These are phyloP conservation scores for Agrotis segetum DNA, from an alignment of 2,888 invertebrate species.

Conservation along the genomic window DNA sequence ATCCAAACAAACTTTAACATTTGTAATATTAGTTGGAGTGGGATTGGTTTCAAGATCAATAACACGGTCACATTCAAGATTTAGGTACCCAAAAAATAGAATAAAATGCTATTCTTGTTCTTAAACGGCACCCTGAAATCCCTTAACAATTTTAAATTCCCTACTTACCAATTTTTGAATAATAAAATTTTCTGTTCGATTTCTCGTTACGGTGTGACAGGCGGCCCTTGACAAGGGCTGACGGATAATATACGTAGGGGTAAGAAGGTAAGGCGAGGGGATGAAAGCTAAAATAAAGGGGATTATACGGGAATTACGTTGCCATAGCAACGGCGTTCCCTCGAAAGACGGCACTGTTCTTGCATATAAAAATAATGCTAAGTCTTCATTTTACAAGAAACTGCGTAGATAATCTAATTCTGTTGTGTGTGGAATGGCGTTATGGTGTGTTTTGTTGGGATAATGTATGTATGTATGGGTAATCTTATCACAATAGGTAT, in stretches of 20 bases:
- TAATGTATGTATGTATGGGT: not conserved
- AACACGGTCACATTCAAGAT: no score
- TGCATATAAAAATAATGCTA: conserved; percentile 79
- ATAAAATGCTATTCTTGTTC: not conserved
- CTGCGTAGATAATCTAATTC: not conserved
- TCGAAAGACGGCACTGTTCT: conserved; percentile 68
- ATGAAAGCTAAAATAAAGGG: conserved; percentile 85
- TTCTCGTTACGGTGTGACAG: conserved; percentile 77
- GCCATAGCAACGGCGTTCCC: conserved; percentile 76
- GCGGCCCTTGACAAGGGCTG: conserved; percentile 67
- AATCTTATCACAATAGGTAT: not conserved
- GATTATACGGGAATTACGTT: conserved; percentile 86
- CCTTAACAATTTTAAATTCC: conserved; percentile 15
- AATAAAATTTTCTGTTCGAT: conserved; percentile 31
- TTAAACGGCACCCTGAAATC: not conserved
- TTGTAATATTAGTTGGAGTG: no score
- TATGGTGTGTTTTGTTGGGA: not conserved
- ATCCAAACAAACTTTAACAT: no score
- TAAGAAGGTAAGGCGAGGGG: conserved; percentile 73
- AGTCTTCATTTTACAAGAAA: conserved; percentile 45
- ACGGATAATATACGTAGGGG: conserved; percentile 73
- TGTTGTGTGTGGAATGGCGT: conserved; percentile 3
- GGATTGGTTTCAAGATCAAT: no score
- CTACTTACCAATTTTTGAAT: conserved; percentile 16
- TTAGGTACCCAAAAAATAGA: not conserved